A percentile compares a stretch with the other conserved stretches of the same genome.
Evolutionary conservation across 2,113 vertebrate genomes (phyloP).

Genomic region (Rhinolophus sinicus): DNA sequence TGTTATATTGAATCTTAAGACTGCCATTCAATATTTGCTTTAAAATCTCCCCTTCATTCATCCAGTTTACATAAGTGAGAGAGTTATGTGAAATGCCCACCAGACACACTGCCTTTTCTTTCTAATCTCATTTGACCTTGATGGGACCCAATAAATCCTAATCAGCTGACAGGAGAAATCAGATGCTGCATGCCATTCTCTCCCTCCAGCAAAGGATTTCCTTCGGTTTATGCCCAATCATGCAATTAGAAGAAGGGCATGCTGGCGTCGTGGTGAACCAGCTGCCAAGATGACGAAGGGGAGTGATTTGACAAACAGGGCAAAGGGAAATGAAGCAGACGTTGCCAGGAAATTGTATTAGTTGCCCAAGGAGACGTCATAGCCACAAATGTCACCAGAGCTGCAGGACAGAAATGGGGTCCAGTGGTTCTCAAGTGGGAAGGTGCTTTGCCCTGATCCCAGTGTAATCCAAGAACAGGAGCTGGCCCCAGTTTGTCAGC

Average conservation of each 20-base stretch:
- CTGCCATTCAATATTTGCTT: slow-evolving; percentile 12
- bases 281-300: neutral
- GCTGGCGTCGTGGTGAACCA: slow-evolving; percentile 10
- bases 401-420: neutral
- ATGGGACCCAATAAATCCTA: slow-evolving; percentile 52
- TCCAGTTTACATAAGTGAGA: neutral
- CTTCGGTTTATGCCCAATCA: slow-evolving; percentile 58
- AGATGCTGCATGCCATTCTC: neutral
- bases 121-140: slow-evolving; percentile 74
- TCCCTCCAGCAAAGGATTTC: neutral
- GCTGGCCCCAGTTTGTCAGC: neutral
- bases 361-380: neutral
- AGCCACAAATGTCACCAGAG: neutral
- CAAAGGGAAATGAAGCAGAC: slow-evolving; percentile 1
- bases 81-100: neutral
- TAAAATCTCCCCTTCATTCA: neutral
- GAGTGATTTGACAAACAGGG: neutral
- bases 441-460: neutral
- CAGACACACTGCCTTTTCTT: slow-evolving; percentile 40
- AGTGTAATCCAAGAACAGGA: neutral
- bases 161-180: slow-evolving; percentile 71
- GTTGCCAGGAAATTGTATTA: slow-evolving; percentile 18
- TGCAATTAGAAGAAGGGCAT: slow-evolving; percentile 39
- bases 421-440: neutral
- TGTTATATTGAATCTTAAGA: neutral